phyloP scores from a whole-genome alignment of 2,113 vertebrate species.

The Colossoma macropomum region DNA sequence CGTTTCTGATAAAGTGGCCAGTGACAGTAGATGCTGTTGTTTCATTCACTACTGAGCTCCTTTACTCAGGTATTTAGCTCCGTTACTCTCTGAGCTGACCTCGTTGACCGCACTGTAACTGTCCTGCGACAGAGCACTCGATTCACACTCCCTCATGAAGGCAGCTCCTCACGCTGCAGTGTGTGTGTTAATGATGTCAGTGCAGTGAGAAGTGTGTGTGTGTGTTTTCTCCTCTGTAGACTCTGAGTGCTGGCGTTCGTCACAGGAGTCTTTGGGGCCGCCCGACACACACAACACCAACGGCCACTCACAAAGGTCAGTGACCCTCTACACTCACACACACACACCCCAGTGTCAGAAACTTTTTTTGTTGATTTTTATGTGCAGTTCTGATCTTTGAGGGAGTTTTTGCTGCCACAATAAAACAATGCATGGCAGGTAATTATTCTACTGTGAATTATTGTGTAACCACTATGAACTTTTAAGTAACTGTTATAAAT shows the following conservation, averaged over 20 bases:
- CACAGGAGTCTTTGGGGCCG: conserved; percentile 44
- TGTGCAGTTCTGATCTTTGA: no score
- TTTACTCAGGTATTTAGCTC: neutral
- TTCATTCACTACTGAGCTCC: no score
- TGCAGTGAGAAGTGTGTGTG: conserved; percentile 35
- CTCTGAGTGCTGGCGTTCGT: conserved; percentile 56
- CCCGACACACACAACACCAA: conserved; percentile 49
- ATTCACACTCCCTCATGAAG: conserved; percentile 34
- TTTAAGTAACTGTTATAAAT: no score
- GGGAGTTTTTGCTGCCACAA: no score
- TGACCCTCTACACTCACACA: neutral
- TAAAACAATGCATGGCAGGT: no score
- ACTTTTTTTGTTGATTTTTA: no score
- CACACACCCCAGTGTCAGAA: neutral
- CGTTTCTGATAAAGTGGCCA: neutral
- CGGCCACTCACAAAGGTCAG: conserved; percentile 70
- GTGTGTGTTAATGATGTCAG: conserved; percentile 49
- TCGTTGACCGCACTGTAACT: neutral
- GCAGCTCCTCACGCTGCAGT: neutral
- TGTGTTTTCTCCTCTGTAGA: conserved; percentile 51
- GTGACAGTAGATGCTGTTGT: no score
- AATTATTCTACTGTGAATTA: no score
- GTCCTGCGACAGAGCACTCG: neutral
- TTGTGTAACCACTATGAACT: no score
- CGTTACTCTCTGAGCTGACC: neutral